phyloP scores from a whole-genome alignment of 2,888 invertebrate species.

The Tortricodes alternella region DNA sequence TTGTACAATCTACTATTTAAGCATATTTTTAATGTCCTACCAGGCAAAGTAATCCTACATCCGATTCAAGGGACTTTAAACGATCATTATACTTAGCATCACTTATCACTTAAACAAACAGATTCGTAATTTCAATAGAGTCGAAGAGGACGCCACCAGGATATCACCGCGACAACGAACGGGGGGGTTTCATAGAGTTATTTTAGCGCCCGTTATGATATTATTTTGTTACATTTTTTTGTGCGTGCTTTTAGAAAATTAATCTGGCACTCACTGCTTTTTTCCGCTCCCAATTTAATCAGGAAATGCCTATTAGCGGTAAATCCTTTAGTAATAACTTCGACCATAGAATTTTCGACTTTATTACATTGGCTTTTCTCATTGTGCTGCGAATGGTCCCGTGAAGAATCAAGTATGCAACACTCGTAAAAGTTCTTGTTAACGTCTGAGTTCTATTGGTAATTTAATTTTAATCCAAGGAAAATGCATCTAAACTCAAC shows the following conservation, averaged over 20 bases:
- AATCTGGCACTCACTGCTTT: background rate
- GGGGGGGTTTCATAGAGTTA: constrained; percentile 10
- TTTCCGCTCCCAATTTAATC: constrained; percentile 5
- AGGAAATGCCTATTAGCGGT: constrained; percentile 8
- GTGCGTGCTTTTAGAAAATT: constrained; percentile 13
- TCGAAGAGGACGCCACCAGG: too few relatives aligned
- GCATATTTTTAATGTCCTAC: too few relatives aligned
- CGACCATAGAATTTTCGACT: constrained; percentile 8
- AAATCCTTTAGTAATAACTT: constrained; percentile 24
- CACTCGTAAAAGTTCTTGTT: background rate
- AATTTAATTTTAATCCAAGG: constrained; percentile 4
- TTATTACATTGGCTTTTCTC: constrained; percentile 9
- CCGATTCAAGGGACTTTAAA: too few relatives aligned
- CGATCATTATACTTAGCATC: too few relatives aligned
- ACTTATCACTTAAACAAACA: too few relatives aligned
- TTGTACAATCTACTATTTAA: too few relatives aligned
- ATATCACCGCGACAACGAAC: background rate
- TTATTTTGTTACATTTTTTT: constrained; percentile 10
- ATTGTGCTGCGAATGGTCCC: background rate
- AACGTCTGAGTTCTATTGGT: background rate
- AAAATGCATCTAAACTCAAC: too few relatives aligned
- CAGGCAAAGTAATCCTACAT: too few relatives aligned
- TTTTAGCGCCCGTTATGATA: background rate
- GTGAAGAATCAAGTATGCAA: constrained; percentile 4
- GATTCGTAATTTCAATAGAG: too few relatives aligned